Evolutionary conservation across 2,113 vertebrate species (phyloP), one percentile per base, ranked within the genome.

Genomic region (Nettapus auritus): DNA sequence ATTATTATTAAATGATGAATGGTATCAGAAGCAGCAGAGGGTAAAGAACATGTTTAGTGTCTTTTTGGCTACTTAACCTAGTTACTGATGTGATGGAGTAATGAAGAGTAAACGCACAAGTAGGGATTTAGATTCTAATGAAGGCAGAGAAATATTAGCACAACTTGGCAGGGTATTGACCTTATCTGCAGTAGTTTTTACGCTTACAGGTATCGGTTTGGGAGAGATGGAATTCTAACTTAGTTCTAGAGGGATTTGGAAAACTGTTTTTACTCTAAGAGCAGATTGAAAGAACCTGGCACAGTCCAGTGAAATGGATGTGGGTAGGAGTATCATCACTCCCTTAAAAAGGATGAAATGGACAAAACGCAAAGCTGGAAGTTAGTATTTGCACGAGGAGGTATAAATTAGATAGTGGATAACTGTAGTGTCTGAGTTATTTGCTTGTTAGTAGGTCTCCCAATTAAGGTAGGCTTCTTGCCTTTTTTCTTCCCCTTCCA

Each of bases 71-170:
- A 2, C 28, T 13, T 76, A 64, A 71, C 25, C 13, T 17, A 31
- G 40, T 7, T 38, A 3, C 7, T 23, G 69, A 6, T n/a, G 2
- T 0, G 9, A 13, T 55, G 33, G 40, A 64, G 48, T 16, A 33
- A 34, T 48, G 36, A 6, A 74, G 62, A 46, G 29, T 62, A 1
- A 0, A 3, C 13, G 38, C 9, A 8, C 11, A 14, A 17, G 4
- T 44, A 23, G 21, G 33, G 31, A 22, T 46, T 60, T 8, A 16
- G 33, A 22, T 85, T 9, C 14, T 64, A 2, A 34, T 5, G 64
- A 33, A 55, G 12, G 56, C 0, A n/a, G 55, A 10, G 62, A 42
- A 86, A 66, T 68, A 25, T 11, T 42, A 2, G 5, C 44, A n/a
- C 12, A 2, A 4, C 46, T 60, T 62, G 28, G 16, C 31, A 22